Conservation (phyloP, 2,797 vertebrate genomes). For the Lepus townsendii region DNA sequence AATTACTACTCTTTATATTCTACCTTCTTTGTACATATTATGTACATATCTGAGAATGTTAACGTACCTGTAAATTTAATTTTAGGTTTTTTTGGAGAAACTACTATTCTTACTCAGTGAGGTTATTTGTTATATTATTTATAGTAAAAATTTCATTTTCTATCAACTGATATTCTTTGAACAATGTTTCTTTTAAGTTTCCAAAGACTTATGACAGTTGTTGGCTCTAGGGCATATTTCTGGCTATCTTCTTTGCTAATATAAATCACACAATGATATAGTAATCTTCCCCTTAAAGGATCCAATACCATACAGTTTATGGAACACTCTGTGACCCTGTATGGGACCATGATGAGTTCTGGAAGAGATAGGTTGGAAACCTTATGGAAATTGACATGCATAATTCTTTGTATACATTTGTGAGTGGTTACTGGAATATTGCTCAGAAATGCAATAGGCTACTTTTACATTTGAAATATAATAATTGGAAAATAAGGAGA, state of each 20-base stretch:
- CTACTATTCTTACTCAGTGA: background rate
- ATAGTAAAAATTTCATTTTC: slow-evolving; percentile 10
- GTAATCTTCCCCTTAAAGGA: background rate
- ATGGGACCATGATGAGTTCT: background rate
- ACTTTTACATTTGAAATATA: slow-evolving; percentile 34
- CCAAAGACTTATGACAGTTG: background rate
- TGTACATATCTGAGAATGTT: background rate
- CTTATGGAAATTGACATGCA: background rate
- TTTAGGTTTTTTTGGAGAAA: background rate
- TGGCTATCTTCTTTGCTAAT: background rate
- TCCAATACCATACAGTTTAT: background rate
- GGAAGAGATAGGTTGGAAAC: background rate
- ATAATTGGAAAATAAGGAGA: slow-evolving; percentile 49
- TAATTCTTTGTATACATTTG: background rate
- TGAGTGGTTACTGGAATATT: background rate
- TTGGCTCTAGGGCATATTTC: background rate
- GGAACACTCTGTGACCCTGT: background rate
- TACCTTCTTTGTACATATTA: background rate
- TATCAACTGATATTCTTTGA: background rate
- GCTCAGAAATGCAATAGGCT: slow-evolving; percentile 6
- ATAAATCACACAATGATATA: background rate
- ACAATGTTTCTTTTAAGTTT: background rate
- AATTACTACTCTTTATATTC: background rate
- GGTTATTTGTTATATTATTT: background rate
- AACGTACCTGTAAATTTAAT: background rate